Base-by-base conservation (phyloP, 2,888 invertebrate genomes). In the Megastigmus dorsalis region DNA sequence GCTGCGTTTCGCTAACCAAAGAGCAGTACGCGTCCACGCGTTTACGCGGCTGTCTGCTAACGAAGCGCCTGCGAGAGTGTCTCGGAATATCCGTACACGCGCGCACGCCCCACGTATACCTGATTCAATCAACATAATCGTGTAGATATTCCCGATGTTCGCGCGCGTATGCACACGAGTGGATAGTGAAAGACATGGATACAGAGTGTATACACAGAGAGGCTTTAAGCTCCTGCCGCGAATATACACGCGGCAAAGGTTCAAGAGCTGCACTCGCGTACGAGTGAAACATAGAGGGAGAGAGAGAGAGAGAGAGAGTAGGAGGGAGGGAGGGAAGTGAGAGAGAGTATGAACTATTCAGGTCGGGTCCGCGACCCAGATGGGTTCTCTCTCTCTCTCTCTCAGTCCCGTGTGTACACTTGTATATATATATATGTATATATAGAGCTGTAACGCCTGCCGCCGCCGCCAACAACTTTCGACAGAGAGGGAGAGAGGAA, bases 301-400 rank as follows among this genome's bases (percentile, higher is more conserved):
- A 50, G 26, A 41, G 62, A 10, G 45, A 10, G 45, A 38, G 43
- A 15, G 30, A 48, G 30, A 5, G 15, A 28, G 60, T 30, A 18
- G 38, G 36, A 62, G 62, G n/a, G 59, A 23, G 23, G 9, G 60
- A 43, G 45, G 26, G 38, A 50, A 10, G 28, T 5, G 38, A 38
- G 43, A 13, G 45, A 48, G 55, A 23, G 50, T 52, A 48, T 70
- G 65, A 74, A 77, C 77, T 79, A 80, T 80, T 73, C 78, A 75
- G 79, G 76, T 79, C 70, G 78, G 69, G 68, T 79, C 75, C 68
- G 76, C 77, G 81, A 82, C 80, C 81, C 72, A 80, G 76, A 80
- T 81, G 59, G 50, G 20, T 41, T 43, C 43, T 48, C 41, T 13
- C 33, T 28, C 33, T 45, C 62, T 45, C 48, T 45, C 45, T 45